phyloP scores from a whole-genome alignment of 1,140 invertebrate species.

The Sesamia nonagrioides region DNA sequence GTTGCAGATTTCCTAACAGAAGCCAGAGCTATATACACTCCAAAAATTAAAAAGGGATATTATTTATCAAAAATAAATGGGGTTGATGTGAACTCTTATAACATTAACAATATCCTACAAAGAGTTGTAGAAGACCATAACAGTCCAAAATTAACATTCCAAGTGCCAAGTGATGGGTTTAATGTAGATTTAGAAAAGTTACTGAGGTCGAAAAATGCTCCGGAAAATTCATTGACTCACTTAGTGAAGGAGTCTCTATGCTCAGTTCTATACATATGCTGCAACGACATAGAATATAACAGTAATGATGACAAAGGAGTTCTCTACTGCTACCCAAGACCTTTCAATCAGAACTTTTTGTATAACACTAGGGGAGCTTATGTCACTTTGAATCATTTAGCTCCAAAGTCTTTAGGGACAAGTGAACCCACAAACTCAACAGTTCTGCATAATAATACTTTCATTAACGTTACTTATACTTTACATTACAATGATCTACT shows the following conservation, averaged over 20 bases:
- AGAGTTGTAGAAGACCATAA: conserved; percentile 87
- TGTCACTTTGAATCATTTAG: conserved; percentile 90
- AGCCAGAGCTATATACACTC: conserved; percentile 89
- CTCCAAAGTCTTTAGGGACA: conserved; percentile 88
- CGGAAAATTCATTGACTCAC: conserved; percentile 86
- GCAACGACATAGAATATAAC: conserved; percentile 88
- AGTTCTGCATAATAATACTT: conserved; percentile 85
- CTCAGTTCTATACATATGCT: conserved; percentile 89
- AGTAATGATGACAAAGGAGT: conserved; percentile 90
- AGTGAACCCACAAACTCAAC: conserved; percentile 88
- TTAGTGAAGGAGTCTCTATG: conserved; percentile 88
- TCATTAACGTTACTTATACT: conserved; percentile 89
- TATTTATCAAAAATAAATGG: conserved; percentile 90
- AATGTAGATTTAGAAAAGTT: conserved; percentile 72
- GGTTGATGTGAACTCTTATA: conserved; percentile 88
- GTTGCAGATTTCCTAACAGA: conserved; percentile 91
- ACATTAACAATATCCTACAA: conserved; percentile 88
- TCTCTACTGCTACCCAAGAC: conserved; percentile 90
- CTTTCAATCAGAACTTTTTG: conserved; percentile 88
- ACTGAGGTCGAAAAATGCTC: conserved; percentile 84
- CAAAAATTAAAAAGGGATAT: conserved; percentile 91
- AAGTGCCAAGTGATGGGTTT: conserved; percentile 66
- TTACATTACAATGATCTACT: conserved; percentile 88
- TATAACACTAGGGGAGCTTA: conserved; percentile 90
- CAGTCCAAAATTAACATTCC: conserved; percentile 76